phyloP scores from a whole-genome alignment of 92 coral and sea anemone genomes.

The Epizoanthus illoricatus region DNA sequence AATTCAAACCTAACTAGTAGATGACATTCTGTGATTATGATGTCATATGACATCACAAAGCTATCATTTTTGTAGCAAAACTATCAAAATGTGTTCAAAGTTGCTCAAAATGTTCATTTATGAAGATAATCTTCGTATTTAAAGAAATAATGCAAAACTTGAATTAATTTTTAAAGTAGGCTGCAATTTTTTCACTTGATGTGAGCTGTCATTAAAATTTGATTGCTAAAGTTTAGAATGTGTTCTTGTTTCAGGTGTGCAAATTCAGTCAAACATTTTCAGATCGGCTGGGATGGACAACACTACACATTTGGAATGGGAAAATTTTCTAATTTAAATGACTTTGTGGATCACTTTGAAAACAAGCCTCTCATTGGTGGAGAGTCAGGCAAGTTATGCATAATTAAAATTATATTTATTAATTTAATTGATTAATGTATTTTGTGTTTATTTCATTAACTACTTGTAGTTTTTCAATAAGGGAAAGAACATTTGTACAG shows the following conservation, averaged over 20 bases:
- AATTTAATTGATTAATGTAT: neutral
- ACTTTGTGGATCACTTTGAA: constrained; percentile 98
- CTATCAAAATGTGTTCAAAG: neutral
- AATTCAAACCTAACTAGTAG: too few species aligned
- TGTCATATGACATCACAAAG: too few species aligned
- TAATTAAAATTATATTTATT: neutral
- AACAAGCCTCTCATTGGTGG: constrained; percentile 98
- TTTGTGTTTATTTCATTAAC: neutral
- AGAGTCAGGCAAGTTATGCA: constrained; percentile 78
- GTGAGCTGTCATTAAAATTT: neutral
- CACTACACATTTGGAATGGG: constrained; percentile 99
- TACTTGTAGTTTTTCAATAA: neutral
- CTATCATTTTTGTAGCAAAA: neutral
- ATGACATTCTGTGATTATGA: too few species aligned
- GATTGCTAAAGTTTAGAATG: neutral
- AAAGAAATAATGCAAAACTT: too few species aligned
- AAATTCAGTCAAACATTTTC: constrained; percentile 94
- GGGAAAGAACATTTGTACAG: too few species aligned
- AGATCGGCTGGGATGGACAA: constrained; percentile 93
- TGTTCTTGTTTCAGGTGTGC: constrained; percentile 63
- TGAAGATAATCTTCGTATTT: neutral
- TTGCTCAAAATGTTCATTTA: too few species aligned
- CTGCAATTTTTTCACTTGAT: neutral
- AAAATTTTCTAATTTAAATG: constrained; percentile 79
- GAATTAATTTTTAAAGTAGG: too few species aligned